phyloP scores from a whole-genome alignment of 2,888 invertebrate genomes.

The Fissipunctia ypsillon region DNA sequence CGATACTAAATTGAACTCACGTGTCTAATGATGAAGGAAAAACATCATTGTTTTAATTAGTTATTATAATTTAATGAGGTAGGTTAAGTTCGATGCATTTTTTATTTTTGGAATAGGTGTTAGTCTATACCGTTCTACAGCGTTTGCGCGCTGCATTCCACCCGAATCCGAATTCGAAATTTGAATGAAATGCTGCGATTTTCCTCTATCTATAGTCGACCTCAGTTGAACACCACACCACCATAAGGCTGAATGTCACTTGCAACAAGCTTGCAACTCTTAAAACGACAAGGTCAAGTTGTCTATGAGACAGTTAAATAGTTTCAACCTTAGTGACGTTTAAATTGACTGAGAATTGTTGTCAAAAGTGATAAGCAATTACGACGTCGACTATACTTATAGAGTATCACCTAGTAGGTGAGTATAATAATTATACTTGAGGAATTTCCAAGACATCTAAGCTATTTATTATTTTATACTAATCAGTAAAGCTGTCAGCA shows the following conservation, averaged over 20 bases:
- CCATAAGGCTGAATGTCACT: not conserved
- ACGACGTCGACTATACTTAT: not conserved
- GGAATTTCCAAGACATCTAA: not conserved
- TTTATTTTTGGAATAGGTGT: not conserved
- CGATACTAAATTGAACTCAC: constrained; percentile 7
- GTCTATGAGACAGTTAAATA: not conserved
- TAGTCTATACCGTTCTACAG: no score
- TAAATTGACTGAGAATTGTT: not conserved
- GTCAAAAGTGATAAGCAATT: no score
- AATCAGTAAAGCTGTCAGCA: not conserved
- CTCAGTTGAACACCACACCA: not conserved
- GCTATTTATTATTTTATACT: not conserved
- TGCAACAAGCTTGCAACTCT: not conserved
- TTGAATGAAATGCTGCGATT: not conserved
- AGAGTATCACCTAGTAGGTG: not conserved
- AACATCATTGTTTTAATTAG: constrained; percentile 29
- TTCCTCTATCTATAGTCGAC: not conserved
- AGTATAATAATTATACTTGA: no score
- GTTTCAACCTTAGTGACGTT: not conserved
- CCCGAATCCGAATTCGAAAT: not conserved
- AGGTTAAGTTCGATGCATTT: not conserved
- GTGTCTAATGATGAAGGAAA: not conserved
- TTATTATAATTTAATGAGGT: constrained; percentile 8
- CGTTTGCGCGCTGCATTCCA: not conserved
- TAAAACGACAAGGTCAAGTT: not conserved